Base-by-base conservation (phyloP, 2,888 invertebrate genomes). In the Neuroscelio doddi region DNA sequence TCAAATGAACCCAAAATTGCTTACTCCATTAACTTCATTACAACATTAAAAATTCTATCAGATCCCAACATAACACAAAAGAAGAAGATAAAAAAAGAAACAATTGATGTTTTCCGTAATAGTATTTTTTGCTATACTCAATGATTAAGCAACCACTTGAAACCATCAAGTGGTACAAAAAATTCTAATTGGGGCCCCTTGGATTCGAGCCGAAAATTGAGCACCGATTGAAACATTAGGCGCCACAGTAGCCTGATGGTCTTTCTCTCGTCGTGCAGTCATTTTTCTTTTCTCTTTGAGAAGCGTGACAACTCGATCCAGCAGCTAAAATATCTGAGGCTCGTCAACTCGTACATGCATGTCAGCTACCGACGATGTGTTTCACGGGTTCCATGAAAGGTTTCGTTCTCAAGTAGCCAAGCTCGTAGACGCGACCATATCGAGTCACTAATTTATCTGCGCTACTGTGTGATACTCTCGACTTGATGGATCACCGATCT, bases 311-410 rank as follows among this genome's bases (percentile, higher is more conserved):
- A 36, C 36, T 36, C 36, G 36, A 36, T 36, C 36, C 7, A 12
- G n/a, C n/a, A n/a, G n/a, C 14, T 21, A 21, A 21, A 21, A 5
- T 21, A 42, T 32, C 51, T 24, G 12, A 34, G 34, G 38, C 59
- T 63, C 63, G 56, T 61, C 44, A 63, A 53, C 56, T 51, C 51
- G 55, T 51, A 57, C 61, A 71, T 67, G 69, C 53, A 69, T 64
- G 70, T 72, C 65, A 66, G 64, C 62, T 69, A 65, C 71, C 67
- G 65, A 70, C 65, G n/a, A 74, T 58, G 64, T 73, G 75, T 72
- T 73, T 73, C 72, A 73, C 74, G 66, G 67, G 62, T 75, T 75
- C 73, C 74, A 68, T 70, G 72, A 75, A 74, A 67, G 74, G 69
- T 72, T 69, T 63, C 64, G 63, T 49, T 49, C 59, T 38, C 59